phyloP scores from a whole-genome alignment of 2,888 invertebrate genomes.

The Drosophila quasianomalipes region DNA sequence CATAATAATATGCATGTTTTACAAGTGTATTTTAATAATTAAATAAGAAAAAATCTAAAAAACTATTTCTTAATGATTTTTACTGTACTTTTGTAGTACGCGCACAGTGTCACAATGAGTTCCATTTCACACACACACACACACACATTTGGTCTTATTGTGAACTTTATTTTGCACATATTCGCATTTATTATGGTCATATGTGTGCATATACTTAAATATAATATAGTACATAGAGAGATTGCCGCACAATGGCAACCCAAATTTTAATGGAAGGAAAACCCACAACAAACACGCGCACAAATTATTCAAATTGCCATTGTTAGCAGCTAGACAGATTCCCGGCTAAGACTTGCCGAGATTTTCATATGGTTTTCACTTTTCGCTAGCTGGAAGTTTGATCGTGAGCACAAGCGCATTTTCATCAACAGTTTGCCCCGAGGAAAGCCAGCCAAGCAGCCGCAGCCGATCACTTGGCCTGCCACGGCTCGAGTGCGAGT shows the following conservation, averaged over 20 bases:
- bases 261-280: slow-evolving; percentile 49
- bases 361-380: slow-evolving; percentile 74
- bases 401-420: slow-evolving; percentile 72
- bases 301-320: slow-evolving; percentile 81
- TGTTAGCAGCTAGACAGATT: slow-evolving; percentile 53
- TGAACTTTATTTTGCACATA: slow-evolving; percentile 42
- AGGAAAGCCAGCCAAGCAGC: slow-evolving; percentile 47
- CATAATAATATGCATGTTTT: no score
- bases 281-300: slow-evolving; percentile 53
- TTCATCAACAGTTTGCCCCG: slow-evolving; percentile 34
- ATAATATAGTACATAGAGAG: slow-evolving; percentile 7
- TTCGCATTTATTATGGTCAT: slow-evolving; percentile 55
- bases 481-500: slow-evolving; percentile 63
- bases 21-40: no score
- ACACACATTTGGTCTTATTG: slow-evolving; percentile 19
- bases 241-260: slow-evolving; percentile 65
- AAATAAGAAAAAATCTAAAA: no score
- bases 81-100: slow-evolving; percentile 30
- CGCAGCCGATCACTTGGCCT: slow-evolving; percentile 70
- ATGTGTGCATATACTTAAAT: background rate
- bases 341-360: slow-evolving; percentile 43
- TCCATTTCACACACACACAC: slow-evolving; percentile 16
- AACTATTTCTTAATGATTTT: background rate
- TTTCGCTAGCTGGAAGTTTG: slow-evolving; percentile 46
- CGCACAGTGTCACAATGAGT: slow-evolving; percentile 48